These are phyloP conservation scores for Enteromius fasciolatus DNA, from an alignment of 2,797 vertebrate genomes.

Conservation along the genomic window DNA sequence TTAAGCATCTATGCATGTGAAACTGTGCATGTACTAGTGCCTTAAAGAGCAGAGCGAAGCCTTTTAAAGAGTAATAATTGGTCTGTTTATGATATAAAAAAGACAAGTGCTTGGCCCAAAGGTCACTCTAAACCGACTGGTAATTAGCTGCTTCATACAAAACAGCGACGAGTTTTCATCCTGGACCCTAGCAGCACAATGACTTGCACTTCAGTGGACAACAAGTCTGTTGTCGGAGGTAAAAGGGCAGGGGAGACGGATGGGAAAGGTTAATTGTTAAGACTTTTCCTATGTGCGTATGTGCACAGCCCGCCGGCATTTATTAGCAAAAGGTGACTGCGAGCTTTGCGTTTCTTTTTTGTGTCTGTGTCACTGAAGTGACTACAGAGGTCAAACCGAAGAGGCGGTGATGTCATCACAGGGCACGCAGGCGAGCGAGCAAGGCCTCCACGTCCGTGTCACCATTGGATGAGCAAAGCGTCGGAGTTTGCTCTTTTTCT, in stretches of 20 bases:
- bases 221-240: conserved; percentile 36
- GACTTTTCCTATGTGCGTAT: conserved; percentile 46
- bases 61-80: conserved; percentile 40
- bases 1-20: background rate
- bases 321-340: conserved; percentile 48
- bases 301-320: conserved; percentile 24
- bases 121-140: conserved; percentile 24
- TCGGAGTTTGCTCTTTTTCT: conserved; percentile 65
- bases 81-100: conserved; percentile 16
- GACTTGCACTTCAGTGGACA: conserved; percentile 22
- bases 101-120: conserved; percentile 4
- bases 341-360: conserved; percentile 23
- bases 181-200: conserved; percentile 26
- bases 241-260: conserved; percentile 54
- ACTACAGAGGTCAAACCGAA: conserved; percentile 12
- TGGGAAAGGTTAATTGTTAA: conserved; percentile 59
- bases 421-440: conserved; percentile 88
- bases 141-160: conserved; percentile 42
- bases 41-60: conserved; percentile 13
- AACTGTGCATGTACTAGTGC: background rate
- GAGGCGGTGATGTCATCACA: conserved; percentile 71
- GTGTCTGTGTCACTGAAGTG: conserved; percentile 20
- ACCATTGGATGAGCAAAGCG: conserved; percentile 71
- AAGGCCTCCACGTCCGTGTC: conserved; percentile 93
- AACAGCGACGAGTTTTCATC: conserved; percentile 13